Conservation (phyloP, 2,797 vertebrate genomes). For the Limosa lapponica region DNA sequence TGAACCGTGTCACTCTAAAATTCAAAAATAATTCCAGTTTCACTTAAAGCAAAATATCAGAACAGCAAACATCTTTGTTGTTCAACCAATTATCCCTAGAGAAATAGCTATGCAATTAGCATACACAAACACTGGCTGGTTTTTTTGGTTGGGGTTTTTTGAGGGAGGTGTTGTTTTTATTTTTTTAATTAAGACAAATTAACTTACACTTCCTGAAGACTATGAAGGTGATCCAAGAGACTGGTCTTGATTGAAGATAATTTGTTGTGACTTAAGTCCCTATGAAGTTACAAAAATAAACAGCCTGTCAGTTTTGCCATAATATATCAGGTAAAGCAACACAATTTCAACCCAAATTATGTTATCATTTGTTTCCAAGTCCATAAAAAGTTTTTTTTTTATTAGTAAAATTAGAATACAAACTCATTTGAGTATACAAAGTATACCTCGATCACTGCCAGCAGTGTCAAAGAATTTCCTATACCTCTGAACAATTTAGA, state of each 20-base stretch:
- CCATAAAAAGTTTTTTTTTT: not conserved
- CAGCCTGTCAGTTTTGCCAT: slow-evolving; percentile 2
- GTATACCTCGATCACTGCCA: not conserved
- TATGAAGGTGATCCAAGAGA: slow-evolving; percentile 86
- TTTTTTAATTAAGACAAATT: slow-evolving; percentile 36
- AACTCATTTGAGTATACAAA: not conserved
- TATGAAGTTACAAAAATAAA: slow-evolving; percentile 76
- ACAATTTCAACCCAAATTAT: not conserved
- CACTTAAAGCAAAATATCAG: not conserved
- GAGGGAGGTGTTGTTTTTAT: too few relatives aligned
- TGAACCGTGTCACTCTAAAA: not conserved
- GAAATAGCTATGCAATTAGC: not conserved
- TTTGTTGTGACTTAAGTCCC: slow-evolving; percentile 95
- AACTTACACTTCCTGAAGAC: slow-evolving; percentile 93
- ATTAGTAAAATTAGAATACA: not conserved
- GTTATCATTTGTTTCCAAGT: not conserved
- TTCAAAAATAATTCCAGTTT: not conserved
- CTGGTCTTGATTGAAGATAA: slow-evolving; percentile 85
- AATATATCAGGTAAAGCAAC: not conserved
- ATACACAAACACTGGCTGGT: not conserved
- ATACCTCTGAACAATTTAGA: not conserved
- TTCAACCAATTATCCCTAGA: not conserved
- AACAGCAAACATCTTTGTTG: not conserved
- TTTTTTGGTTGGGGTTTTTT: not conserved
- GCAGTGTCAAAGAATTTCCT: not conserved